Evolutionary conservation across 1,140 invertebrate genomes (phyloP), one percentile per base, ranked within the genome.

Genomic region (Carposina sasakii): DNA sequence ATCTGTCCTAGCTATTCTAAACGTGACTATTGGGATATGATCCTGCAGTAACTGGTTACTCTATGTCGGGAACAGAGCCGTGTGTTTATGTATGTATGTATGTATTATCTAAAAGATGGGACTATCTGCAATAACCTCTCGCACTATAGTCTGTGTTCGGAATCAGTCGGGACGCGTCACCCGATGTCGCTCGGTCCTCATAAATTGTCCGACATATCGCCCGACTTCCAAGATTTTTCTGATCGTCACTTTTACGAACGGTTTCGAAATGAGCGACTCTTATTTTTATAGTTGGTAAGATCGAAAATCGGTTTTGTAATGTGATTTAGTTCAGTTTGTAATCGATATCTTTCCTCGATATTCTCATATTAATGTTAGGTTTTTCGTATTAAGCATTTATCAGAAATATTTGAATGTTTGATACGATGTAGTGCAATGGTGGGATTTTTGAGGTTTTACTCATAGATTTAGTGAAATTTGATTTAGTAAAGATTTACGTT

Each of bases 201-300:
- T 73, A 76, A 76, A 76, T 71, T 71, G 41, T 59, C 57, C 74
- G 73, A 74, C 71, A 73, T 76, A 72, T 70, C 67, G 73, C 54
- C 50, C 60, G 62, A 63, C 54, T 63, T 68, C 62, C 47, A 39
- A 67, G 63, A 67, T 71, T 68, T 70, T 73, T 73, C 59, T 65
- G 47, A 45, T 23, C 28, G 19, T n/a, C n/a, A n/a, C n/a, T n/a
- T n/a, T 13, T 34, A 15, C 33, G n/a, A 13, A 17, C 33, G 33
- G 13, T n/a, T 16, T 34, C 10, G 15, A 2, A 34, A 2, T 34
- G 19, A 6, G 15, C 3, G 2, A 3, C 33, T 54, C 44, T 57
- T 68, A 62, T 51, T 45, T 28, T 17, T 13, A 45, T 30, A 9
- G 9, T 34, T 1, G 24, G 34, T 66, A 69, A 60, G 47, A 54